These are phyloP conservation scores for Dasypogon diadema DNA, from an alignment of 2,888 invertebrate species.

Conservation along the genomic window DNA sequence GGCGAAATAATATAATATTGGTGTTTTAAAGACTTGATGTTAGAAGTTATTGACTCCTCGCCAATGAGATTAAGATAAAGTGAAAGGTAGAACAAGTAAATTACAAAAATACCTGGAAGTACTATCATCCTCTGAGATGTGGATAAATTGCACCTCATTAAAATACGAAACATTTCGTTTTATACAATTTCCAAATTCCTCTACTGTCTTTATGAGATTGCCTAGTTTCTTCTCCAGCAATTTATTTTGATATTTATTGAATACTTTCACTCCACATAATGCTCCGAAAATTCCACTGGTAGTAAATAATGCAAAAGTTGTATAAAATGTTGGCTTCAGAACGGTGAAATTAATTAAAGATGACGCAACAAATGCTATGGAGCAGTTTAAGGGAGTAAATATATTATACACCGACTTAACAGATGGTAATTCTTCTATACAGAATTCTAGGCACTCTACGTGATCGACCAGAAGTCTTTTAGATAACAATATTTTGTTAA, in stretches of 20 bases:
- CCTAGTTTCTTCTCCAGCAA: conserved; percentile 63
- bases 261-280: conserved; percentile 62
- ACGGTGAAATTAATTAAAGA: not conserved
- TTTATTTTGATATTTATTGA: conserved; percentile 64
- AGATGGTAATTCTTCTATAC: conserved; percentile 51
- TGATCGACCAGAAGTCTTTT: conserved; percentile 67
- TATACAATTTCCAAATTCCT: conserved; percentile 66
- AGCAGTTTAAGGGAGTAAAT: conserved; percentile 11
- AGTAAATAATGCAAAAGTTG: not conserved
- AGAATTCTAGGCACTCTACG: conserved; percentile 66
- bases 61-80: no score
- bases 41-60: no score
- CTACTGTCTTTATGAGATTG: conserved; percentile 64
- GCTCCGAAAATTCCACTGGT: conserved; percentile 61
- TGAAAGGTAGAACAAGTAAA: not conserved
- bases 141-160: conserved; percentile 65
- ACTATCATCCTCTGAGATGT: conserved; percentile 7
- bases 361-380: not conserved
- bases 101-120: not conserved
- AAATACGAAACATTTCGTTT: conserved; percentile 67
- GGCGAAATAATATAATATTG: no score
- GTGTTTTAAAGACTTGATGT: no score
- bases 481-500: conserved; percentile 64
- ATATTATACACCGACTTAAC: not conserved
- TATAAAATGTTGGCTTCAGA: not conserved